Percentiles rank a stretch among this genome's conserved stretches.
Evolutionary conservation across 2,113 vertebrate genomes (phyloP).

Genomic region (Crotalus tigris): DNA sequence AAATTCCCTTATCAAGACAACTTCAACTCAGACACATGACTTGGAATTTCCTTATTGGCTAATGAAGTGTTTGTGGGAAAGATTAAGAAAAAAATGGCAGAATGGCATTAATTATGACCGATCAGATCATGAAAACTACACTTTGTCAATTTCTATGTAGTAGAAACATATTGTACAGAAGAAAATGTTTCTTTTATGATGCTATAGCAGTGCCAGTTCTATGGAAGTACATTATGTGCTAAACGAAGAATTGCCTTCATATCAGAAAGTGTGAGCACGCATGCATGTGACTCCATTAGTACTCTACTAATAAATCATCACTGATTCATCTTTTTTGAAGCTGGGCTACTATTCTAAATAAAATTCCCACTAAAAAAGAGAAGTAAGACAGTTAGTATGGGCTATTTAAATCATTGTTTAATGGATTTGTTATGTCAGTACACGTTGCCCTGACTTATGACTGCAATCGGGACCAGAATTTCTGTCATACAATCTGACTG

Average conservation of each 20-base stretch:
- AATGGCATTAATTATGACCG: background rate
- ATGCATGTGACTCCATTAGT: background rate
- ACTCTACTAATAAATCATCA: background rate
- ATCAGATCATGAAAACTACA: background rate
- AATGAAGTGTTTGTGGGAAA: constrained; percentile 13
- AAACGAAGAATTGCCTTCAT: background rate
- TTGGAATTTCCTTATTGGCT: background rate
- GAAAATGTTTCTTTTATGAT: background rate
- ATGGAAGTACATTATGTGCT: constrained; percentile 18
- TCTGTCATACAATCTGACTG: background rate
- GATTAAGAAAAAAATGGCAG: background rate
- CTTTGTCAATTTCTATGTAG: background rate
- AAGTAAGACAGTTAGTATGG: background rate
- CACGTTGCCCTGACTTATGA: background rate
- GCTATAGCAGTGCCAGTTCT: background rate
- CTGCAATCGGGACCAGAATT: background rate
- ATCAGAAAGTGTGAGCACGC: background rate
- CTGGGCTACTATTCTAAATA: constrained; percentile 3
- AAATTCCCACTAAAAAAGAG: background rate
- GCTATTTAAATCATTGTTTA: background rate
- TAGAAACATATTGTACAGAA: background rate
- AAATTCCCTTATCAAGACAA: background rate
- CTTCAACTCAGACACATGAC: background rate
- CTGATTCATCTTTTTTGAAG: background rate
- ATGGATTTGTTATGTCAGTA: background rate